Percentiles rank a stretch among this genome's conserved stretches.
These are phyloP conservation scores for Torymus texanus DNA, from an alignment of 2,888 invertebrate species.

Conservation along the genomic window DNA sequence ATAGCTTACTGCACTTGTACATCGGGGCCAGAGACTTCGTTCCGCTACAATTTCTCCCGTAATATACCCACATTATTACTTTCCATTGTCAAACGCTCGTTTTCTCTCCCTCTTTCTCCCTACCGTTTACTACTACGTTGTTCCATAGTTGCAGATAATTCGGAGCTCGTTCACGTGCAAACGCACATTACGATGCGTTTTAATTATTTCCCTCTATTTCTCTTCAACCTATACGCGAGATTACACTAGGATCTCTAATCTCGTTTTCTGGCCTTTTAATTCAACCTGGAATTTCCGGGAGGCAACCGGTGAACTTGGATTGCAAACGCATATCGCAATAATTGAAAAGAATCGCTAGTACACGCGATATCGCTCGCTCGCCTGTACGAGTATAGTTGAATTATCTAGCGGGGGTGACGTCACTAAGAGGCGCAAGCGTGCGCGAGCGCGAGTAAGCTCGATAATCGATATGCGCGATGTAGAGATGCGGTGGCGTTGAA, in stretches of 20 bases:
- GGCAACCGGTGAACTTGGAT: too few relatives aligned
- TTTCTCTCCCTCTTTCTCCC: too few relatives aligned
- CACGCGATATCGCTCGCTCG: background rate
- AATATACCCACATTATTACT: constrained; percentile 4
- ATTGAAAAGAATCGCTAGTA: constrained; percentile 37
- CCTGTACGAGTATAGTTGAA: constrained; percentile 14
- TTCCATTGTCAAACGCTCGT: constrained; percentile 11
- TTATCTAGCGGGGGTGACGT: constrained; percentile 25
- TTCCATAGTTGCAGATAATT: background rate
- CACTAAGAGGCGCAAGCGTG: background rate
- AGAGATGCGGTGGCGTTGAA: too few relatives aligned
- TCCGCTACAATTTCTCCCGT: background rate
- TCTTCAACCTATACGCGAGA: background rate
- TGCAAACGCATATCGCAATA: constrained; percentile 21
- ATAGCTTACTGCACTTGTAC: too few relatives aligned
- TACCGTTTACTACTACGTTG: too few relatives aligned
- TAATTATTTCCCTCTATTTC: constrained; percentile 24
- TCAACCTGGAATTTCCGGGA: background rate
- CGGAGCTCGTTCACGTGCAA: background rate
- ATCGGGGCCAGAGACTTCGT: too few relatives aligned
- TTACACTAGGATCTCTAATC: constrained; percentile 4
- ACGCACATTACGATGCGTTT: constrained; percentile 10
- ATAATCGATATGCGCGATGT: constrained; percentile 34
- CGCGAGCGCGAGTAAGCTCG: background rate
- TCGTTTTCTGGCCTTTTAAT: background rate